A percentile compares a stretch with the other conserved stretches of the same genome.
These are phyloP conservation scores for Erynnis tages DNA, from an alignment of 2,888 invertebrate species.

Conservation along the genomic window DNA sequence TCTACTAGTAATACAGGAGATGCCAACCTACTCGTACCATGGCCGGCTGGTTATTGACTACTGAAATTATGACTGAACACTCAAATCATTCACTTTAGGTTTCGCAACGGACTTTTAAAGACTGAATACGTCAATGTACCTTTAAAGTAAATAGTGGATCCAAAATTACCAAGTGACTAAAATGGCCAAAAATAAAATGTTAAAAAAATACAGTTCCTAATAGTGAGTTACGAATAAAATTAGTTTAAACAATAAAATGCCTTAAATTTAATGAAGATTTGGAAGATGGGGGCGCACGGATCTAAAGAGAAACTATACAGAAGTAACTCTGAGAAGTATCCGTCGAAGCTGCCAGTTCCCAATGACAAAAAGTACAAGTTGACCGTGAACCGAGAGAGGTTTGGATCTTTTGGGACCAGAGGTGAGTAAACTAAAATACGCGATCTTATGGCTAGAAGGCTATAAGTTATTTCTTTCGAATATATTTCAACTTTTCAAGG, in stretches of 20 bases:
- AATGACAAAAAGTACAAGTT: constrained; percentile 81
- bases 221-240: constrained; percentile 18
- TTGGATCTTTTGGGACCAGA: constrained; percentile 86
- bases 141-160: background rate
- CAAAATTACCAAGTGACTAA: constrained; percentile 7
- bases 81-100: background rate
- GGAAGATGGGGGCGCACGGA: constrained; percentile 88
- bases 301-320: constrained; percentile 88
- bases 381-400: constrained; percentile 85
- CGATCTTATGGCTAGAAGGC: background rate
- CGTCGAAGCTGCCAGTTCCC: constrained; percentile 78
- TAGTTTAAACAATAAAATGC: constrained; percentile 46
- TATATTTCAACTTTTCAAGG: too few relatives aligned
- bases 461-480: too few relatives aligned
- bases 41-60: background rate
- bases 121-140: background rate
- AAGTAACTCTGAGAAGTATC: constrained; percentile 83
- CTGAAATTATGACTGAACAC: constrained; percentile 19
- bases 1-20: too few relatives aligned
- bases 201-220: constrained; percentile 25
- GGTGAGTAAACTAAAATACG: constrained; percentile 67
- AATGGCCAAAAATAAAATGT: constrained; percentile 20
- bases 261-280: constrained; percentile 60
- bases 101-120: background rate
- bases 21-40: too few relatives aligned